Evolutionary conservation across 1,140 invertebrate genomes (phyloP), one percentile per base, ranked within the genome.

Genomic region (Halesus radiatus): DNA sequence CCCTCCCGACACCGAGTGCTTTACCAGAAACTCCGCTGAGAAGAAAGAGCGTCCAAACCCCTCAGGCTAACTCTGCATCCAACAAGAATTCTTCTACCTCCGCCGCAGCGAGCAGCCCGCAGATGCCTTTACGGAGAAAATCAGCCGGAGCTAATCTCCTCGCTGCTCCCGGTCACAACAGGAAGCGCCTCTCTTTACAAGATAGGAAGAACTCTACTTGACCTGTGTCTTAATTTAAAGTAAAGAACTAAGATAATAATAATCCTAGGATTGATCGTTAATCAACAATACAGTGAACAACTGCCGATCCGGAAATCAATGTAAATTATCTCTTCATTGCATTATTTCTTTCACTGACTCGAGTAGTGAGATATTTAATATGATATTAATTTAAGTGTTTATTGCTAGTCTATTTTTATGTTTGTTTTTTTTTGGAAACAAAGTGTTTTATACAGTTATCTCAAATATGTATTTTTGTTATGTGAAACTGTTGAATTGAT

Each of bases 121-220:
- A 58, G 37, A 29, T 78, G 80, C 83, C 83, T 52, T 60, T 84
- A 10, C 76, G 83, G 26, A 73, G 83, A 37, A 84, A 84, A 73
- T 84, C 83, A 13, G 83, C 83, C 13, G 80, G 82, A 3, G 77
- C 37, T 20, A 62, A 62, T 45, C 18, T 70, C 50, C 66, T 60
- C 68, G 18, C 4, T 29, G n/a, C 37, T 45, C 26, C 86, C 60
- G 88, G 87, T 83, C 88, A 88, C 62, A 89, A 85, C 58, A 84
- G 89, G 37, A 90, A 90, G 76, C 85, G 89, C 3, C 87, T 88
- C 0, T 89, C 88, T 6, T 87, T 90, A 84, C 87, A 88, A 50
- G 89, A 90, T 18, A 84, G 89, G 76, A 90, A 90, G 64, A 88
- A 87, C 75, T 89, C 88, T 20, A 87, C 88, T 85, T 90, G 88